These are phyloP conservation scores for Salvelinus namaycush DNA, from an alignment of 2,113 vertebrate genomes.

Conservation along the genomic window DNA sequence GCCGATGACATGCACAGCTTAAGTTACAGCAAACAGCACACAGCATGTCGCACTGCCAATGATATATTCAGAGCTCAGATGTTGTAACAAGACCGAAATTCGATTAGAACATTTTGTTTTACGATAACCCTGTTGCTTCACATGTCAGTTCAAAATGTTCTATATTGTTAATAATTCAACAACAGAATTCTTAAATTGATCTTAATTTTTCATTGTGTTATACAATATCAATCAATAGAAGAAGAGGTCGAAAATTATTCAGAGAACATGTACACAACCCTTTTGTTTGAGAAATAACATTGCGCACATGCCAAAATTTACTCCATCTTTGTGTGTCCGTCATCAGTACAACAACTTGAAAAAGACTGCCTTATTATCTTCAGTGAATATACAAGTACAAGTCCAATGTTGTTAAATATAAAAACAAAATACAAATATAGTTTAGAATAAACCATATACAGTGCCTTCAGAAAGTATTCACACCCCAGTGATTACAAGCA, in stretches of 20 bases:
- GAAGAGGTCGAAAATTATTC: background rate
- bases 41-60: background rate
- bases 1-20: background rate
- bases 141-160: background rate
- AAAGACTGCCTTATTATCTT: background rate
- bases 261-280: too few relatives aligned
- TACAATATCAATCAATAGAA: background rate
- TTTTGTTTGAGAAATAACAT: background rate
- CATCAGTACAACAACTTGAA: background rate
- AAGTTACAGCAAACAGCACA: background rate
- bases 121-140: background rate
- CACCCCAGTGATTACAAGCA: too few relatives aligned
- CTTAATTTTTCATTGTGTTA: background rate
- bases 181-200: background rate
- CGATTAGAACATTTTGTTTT: background rate
- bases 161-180: background rate
- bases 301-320: background rate
- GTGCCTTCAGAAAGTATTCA: background rate
- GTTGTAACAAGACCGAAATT: background rate
- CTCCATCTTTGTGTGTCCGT: background rate
- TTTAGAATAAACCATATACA: constrained; percentile 19
- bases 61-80: background rate
- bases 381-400: background rate
- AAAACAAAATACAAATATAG: constrained; percentile 16
- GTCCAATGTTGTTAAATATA: background rate